Evolutionary conservation across 23 tunicate genomes (phyloP), one percentile per base, ranked within the genome.

Genomic region (Trididemnum clinides): DNA sequence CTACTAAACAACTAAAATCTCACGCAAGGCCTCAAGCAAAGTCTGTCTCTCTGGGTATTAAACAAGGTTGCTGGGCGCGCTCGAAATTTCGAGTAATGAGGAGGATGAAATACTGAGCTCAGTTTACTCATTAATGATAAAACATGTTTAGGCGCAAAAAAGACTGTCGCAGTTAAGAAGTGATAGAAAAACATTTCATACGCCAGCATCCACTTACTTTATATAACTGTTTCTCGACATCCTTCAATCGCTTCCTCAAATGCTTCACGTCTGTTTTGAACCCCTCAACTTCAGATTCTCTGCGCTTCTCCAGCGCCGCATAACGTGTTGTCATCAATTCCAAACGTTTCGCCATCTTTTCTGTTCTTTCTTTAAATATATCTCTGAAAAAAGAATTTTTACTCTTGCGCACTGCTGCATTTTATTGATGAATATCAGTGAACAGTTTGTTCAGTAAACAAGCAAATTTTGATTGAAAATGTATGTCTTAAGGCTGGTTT

Each of bases 281-380:
- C 4, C 99, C 99, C 86, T 95, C 99, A 31, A 90, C 95, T 73
- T 95, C 99, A 1, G 90, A 87, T 4, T 51, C 76, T 75, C 99
- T 51, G 18, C 99, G 75, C 66, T 95, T 90, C 84, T 95, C 99
- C 30, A 95, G 86, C 0, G 95, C 91, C 29, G 87, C 91, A 38
- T 90, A 95, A 33, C 91, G 85, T 20, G 87, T 64, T 3, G 92
- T 94, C 98, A 94, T 94, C 85, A 94, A 65, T 49, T 94, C 81
- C 62, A 94, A 66, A 12, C 94, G 75, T 63, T 89, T 87, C 36
- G 98, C 88, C 88, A 89, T 89, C 64, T 94, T 94, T 0, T 88
- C 98, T 1, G 98, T 71, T 29, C 98, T 66, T 49, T 93, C 98
- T 50, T 88, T 93, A 38, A 93, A 93, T 28, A 93, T 94, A 32